phyloP scores from a whole-genome alignment of 2,797 vertebrate genomes.

The Peromyscus aztecus region DNA sequence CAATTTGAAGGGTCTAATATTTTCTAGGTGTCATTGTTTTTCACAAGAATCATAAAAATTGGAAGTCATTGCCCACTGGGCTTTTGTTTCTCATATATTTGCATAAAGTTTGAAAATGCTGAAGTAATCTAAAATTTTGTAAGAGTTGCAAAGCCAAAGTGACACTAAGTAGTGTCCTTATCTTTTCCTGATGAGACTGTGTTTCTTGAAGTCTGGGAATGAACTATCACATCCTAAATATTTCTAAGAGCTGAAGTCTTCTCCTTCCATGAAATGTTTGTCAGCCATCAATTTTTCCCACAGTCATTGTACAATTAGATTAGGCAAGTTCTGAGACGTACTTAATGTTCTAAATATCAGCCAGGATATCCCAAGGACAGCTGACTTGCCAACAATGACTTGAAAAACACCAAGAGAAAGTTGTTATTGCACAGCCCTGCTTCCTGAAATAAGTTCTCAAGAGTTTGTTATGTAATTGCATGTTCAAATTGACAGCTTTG shows the following conservation, averaged over 20 bases:
- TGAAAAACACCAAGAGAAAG: constrained; percentile 63
- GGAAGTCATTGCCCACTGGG: neutral
- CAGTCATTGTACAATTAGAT: neutral
- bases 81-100: constrained; percentile 54
- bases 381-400: constrained; percentile 22
- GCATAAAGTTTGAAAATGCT: constrained; percentile 25
- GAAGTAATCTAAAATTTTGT: constrained; percentile 42
- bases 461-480: constrained; percentile 80
- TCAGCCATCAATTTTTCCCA: neutral
- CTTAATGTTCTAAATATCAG: constrained; percentile 20
- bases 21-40: constrained; percentile 46
- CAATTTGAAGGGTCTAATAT: neutral
- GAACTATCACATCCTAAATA: constrained; percentile 42
- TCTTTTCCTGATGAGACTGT: constrained; percentile 41
- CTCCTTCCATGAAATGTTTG: neutral
- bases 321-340: constrained; percentile 32
- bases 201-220: constrained; percentile 7
- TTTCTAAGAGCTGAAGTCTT: constrained; percentile 13
- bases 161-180: constrained; percentile 49
- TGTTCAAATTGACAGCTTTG: constrained; percentile 84
- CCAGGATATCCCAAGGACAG: neutral
- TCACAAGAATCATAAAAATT: neutral
- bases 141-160: constrained; percentile 43
- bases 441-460: constrained; percentile 73
- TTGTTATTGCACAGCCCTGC: neutral